Percentiles rank a stretch among this genome's conserved stretches.
Conservation (phyloP, 2,113 vertebrate genomes). For the Ranitomeya variabilis region DNA sequence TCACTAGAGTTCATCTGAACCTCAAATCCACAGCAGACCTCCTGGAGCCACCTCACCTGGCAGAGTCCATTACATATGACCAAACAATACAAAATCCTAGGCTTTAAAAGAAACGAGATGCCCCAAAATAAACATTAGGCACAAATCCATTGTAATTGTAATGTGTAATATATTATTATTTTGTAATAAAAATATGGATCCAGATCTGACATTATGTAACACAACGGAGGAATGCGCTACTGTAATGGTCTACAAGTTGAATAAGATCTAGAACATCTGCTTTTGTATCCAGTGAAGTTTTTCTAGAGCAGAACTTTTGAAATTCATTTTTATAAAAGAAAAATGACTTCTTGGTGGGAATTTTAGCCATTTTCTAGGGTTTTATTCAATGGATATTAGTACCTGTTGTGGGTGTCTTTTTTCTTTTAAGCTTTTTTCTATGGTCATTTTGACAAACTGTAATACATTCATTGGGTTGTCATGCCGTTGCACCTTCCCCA, state of each 20-base stretch:
- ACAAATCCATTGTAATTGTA: background rate
- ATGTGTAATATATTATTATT: constrained; percentile 34
- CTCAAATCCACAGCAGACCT: constrained; percentile 16
- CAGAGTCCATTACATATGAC: background rate
- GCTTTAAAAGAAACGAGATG: background rate
- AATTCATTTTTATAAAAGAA: background rate
- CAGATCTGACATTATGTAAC: background rate
- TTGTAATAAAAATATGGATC: background rate
- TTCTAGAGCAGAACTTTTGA: background rate
- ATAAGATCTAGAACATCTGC: background rate
- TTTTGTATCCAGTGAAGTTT: background rate
- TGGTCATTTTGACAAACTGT: background rate
- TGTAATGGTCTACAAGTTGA: background rate
- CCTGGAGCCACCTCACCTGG: constrained; percentile 22
- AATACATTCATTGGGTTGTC: background rate
- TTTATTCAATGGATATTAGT: background rate
- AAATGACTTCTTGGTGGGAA: background rate
- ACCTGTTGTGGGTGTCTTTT: background rate
- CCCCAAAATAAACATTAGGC: background rate
- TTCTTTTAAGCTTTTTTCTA: background rate
- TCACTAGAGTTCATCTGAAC: background rate
- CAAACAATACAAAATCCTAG: background rate
- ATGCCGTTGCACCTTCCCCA: background rate
- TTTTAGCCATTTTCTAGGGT: background rate
- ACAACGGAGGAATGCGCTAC: background rate